Base-by-base conservation (phyloP, 2,797 vertebrate genomes). In the Bradypodion ventrale region DNA sequence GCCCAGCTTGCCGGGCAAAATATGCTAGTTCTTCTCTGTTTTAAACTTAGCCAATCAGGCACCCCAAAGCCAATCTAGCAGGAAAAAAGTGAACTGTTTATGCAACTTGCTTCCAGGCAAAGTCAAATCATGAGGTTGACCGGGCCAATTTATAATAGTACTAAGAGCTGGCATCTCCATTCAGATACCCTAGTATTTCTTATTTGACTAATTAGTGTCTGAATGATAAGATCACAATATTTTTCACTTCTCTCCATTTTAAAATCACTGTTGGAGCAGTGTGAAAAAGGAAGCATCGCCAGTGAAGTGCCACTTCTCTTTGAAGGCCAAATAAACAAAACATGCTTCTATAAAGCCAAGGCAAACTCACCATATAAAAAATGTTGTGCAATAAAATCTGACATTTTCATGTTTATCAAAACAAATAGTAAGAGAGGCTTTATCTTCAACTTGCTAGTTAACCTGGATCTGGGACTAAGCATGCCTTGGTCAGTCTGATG, bases 301-400 rank as follows among this genome's bases (percentile, higher is more conserved):
- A 69, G 46, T 37, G 32, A 46, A 52, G 25, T 15, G 27, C 40
- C 23, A 68, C 44, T 42, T 44, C 23, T 12, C 2, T 12, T 32
- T n/a, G 10, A 78, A 78, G 40, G 4, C 76, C 76, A 62, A 25
- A 27, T 9, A 46, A 84, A 77, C 83, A 88, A 86, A 79, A 82
- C 76, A 37, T 52, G 42, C 87, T 90, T 83, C 85, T 60, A 25
- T 79, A 91, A 83, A 12, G 0, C 85, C 84, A 87, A 83, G 49
- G 69, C 83, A 91, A 91, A 91, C 90, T 37, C 87, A 91, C 83
- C 87, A n/a, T n/a, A n/a, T n/a, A n/a, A n/a, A n/a, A n/a, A n/a
- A n/a, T n/a, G n/a, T n/a, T n/a, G n/a, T n/a, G n/a, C n/a, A n/a
- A 91, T n/a, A 63, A 15, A 75, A 1, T 84, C 56, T 89, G 87